phyloP scores from a whole-genome alignment of 2,888 invertebrate genomes.

The Nephrocerus scutellatus region DNA sequence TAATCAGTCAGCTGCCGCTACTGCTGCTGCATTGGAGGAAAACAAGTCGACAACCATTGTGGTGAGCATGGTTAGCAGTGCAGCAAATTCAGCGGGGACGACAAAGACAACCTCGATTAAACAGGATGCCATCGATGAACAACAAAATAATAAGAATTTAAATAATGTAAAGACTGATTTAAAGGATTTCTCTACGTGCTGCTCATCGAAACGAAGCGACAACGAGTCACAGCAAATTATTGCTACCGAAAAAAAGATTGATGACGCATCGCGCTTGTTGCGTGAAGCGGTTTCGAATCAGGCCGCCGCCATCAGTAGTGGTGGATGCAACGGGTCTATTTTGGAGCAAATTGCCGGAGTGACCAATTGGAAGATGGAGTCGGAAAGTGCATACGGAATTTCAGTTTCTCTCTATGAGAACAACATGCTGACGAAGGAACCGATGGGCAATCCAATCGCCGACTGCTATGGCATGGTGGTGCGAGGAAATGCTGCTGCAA shows the following conservation, averaged over 20 bases:
- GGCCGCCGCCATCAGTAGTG: conserved; percentile 20
- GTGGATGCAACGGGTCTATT: conserved; percentile 15
- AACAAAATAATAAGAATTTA: conserved; percentile 38
- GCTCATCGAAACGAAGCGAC: conserved; percentile 2
- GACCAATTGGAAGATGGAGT: conserved; percentile 45
- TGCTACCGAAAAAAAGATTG: conserved; percentile 24
- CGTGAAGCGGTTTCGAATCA: conserved; percentile 44
- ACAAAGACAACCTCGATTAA: conserved; percentile 7
- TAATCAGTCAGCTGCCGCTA: background rate
- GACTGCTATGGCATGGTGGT: conserved; percentile 76
- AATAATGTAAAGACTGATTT: conserved; percentile 40
- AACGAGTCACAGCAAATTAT: conserved; percentile 1
- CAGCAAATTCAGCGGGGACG: conserved; percentile 3
- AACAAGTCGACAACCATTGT: conserved; percentile 40
- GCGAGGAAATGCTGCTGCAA: conserved; percentile 64
- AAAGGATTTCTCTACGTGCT: conserved; percentile 16
- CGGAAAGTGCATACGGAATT: conserved; percentile 46
- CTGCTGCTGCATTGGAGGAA: too few relatives aligned
- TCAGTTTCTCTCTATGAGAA: conserved; percentile 72
- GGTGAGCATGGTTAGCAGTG: conserved; percentile 40
- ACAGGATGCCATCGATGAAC: conserved; percentile 27
- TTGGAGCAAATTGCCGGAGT: conserved; percentile 42
- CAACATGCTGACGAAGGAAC: conserved; percentile 66
- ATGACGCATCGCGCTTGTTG: conserved; percentile 34
- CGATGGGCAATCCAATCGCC: conserved; percentile 76